phyloP scores from a whole-genome alignment of 2,888 invertebrate genomes.

The Lochmaea crataegi region DNA sequence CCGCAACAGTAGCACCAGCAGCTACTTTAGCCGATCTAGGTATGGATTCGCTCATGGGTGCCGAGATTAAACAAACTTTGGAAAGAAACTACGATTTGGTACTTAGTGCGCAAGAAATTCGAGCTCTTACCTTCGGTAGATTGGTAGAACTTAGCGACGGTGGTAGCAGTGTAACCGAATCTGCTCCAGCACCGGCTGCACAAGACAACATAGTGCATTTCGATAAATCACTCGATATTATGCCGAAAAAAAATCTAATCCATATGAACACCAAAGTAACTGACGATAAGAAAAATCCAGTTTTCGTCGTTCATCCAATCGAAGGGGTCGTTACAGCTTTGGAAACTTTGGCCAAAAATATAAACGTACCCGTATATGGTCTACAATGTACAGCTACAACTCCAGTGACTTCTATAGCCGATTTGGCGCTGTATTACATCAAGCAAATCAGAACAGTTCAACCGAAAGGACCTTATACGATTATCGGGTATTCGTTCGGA shows the following conservation, averaged over 20 bases:
- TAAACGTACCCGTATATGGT: constrained; percentile 86
- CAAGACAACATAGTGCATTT: constrained; percentile 69
- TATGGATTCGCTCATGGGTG: constrained; percentile 98
- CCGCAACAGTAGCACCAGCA: constrained; percentile 78
- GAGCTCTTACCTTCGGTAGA: constrained; percentile 82
- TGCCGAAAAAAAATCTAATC: constrained; percentile 80
- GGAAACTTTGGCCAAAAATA: constrained; percentile 75
- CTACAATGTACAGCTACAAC: constrained; percentile 86
- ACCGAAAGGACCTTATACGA: constrained; percentile 84
- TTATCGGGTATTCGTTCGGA: constrained; percentile 97
- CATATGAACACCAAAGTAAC: constrained; percentile 72
- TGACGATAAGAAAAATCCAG: constrained; percentile 64
- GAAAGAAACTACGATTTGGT: constrained; percentile 93
- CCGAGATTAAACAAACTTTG: constrained; percentile 96
- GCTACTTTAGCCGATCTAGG: constrained; percentile 93
- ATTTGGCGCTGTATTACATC: constrained; percentile 80
- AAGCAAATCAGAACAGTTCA: constrained; percentile 80
- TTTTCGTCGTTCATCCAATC: constrained; percentile 86
- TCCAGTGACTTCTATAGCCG: constrained; percentile 77
- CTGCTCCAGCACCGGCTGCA: constrained; percentile 49
- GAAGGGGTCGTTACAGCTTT: constrained; percentile 86
- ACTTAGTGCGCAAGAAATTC: constrained; percentile 91
- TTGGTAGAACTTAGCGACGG: constrained; percentile 70
- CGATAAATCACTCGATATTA: constrained; percentile 69
- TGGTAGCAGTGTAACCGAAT: constrained; percentile 46